Conservation (phyloP, 2,888 invertebrate species). For the Aromia moschata region DNA sequence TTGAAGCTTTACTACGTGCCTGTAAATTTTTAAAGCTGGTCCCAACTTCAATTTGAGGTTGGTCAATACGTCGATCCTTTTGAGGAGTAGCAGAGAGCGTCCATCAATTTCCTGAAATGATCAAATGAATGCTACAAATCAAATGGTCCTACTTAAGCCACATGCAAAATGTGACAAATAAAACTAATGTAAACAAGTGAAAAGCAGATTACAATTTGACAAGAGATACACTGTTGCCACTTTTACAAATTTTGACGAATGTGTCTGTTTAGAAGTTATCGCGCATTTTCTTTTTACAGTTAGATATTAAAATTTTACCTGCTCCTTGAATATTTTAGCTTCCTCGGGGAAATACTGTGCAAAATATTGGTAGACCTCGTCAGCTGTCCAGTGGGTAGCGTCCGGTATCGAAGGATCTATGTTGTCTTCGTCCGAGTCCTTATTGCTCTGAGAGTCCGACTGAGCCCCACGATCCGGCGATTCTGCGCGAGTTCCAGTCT, state of each 20-base stretch:
- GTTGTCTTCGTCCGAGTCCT: conserved; percentile 59
- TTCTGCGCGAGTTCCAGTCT: conserved; percentile 40
- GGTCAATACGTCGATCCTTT: conserved; percentile 83
- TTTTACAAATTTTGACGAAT: no score
- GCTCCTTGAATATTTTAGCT: conserved; percentile 82
- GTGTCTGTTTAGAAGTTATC: no score
- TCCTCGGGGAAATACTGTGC: conserved; percentile 80
- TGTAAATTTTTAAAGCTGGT: conserved; percentile 76
- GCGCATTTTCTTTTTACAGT: no score
- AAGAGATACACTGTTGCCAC: no score
- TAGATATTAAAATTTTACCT: conserved; percentile 72
- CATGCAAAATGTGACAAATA: no score
- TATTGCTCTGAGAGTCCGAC: conserved; percentile 51
- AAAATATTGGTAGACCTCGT: conserved; percentile 85
- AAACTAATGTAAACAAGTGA: no score
- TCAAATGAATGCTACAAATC: no score
- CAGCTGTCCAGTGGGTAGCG: conserved; percentile 82
- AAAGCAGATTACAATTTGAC: no score
- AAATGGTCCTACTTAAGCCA: no score
- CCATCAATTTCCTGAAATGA: conserved; percentile 91
- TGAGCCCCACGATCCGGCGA: conserved; percentile 33
- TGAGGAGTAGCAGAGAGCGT: conserved; percentile 82
- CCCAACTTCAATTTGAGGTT: conserved; percentile 86
- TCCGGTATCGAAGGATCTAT: conserved; percentile 79
- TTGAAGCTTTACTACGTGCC: conserved; percentile 75